Conservation (phyloP, 2,797 vertebrate species). For the Furcifer pardalis region DNA sequence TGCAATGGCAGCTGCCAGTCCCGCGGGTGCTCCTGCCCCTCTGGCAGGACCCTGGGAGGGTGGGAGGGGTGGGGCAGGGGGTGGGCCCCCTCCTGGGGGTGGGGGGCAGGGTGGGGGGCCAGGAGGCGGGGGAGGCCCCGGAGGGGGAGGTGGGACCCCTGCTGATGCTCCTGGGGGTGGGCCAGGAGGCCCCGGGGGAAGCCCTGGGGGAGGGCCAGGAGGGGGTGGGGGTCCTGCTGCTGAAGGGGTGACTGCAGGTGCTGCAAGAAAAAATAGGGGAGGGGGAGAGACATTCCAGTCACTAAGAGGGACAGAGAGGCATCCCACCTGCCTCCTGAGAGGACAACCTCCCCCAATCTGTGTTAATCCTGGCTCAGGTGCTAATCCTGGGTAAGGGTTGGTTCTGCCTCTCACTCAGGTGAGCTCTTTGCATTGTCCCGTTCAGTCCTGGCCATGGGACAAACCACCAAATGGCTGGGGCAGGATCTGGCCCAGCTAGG, state of each 20-base stretch:
- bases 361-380: neutral
- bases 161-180: conserved; percentile 67
- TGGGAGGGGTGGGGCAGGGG: conserved; percentile 84
- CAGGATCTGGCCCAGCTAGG: too few relatives aligned
- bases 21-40: conserved; percentile 58
- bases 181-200: conserved; percentile 82
- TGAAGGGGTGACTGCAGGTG: conserved; percentile 43
- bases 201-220: conserved; percentile 67
- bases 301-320: rapidly evolving
- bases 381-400: neutral
- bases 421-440: rapidly evolving
- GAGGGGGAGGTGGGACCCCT: conserved; percentile 65
- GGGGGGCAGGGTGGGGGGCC: conserved; percentile 54
- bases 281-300: rapidly evolving
- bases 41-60: conserved; percentile 60
- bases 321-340: rapidly evolving
- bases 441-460: conserved; percentile 23
- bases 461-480: neutral
- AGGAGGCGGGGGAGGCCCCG: conserved; percentile 61
- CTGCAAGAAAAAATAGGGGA: conserved; percentile 27
- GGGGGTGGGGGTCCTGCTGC: conserved; percentile 69
- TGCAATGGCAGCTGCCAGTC: conserved; percentile 82
- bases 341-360: neutral
- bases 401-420: neutral
- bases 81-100: conserved; percentile 65